Evolutionary conservation across 2,797 vertebrate genomes (phyloP).

Genomic region (Tragelaphus eurycerus): DNA sequence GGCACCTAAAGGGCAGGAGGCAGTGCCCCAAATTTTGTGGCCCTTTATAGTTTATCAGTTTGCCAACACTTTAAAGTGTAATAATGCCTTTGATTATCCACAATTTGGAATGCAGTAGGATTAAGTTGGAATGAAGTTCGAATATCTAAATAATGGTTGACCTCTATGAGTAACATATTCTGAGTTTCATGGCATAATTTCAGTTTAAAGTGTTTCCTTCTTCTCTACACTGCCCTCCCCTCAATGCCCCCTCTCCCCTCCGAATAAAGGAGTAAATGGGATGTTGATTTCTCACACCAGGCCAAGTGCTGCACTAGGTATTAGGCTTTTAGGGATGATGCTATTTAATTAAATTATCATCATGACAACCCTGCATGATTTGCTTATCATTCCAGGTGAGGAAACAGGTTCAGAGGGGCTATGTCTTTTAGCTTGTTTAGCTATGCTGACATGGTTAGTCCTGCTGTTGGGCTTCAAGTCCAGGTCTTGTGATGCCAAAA

Average conservation of each 20-base stretch:
- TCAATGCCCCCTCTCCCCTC: accelerated
- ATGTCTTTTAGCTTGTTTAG: background rate
- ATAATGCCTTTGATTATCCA: background rate
- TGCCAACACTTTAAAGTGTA: background rate
- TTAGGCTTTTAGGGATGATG: background rate
- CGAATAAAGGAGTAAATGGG: background rate
- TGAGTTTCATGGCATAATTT: background rate
- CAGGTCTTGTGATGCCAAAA: background rate
- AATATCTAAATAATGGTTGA: background rate
- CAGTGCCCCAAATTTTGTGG: too few species aligned
- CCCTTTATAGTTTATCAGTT: background rate
- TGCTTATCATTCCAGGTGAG: background rate
- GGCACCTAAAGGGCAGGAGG: background rate
- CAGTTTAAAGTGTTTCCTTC: background rate
- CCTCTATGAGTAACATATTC: background rate
- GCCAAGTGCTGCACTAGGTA: background rate
- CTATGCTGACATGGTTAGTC: accelerated
- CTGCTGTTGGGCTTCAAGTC: background rate
- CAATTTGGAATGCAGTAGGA: background rate
- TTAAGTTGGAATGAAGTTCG: background rate
- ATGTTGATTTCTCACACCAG: background rate
- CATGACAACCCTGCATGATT: background rate
- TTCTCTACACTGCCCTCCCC: background rate
- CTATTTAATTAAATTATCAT: background rate
- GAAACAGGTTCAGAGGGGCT: background rate